Conservation (phyloP, 2,888 invertebrate species). For the Acleris sparsana region DNA sequence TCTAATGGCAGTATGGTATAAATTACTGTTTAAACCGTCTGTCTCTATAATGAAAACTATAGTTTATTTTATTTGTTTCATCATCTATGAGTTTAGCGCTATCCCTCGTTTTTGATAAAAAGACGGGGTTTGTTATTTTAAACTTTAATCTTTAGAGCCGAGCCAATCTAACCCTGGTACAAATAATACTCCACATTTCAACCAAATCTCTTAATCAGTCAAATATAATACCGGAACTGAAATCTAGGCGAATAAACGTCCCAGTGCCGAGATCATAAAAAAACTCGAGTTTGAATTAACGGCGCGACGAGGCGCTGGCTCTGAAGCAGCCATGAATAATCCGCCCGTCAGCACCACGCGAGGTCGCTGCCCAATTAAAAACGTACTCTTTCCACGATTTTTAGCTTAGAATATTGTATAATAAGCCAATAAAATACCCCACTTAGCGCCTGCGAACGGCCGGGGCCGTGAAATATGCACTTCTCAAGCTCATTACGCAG, state of each 20-base stretch:
- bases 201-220: slow-evolving; percentile 47
- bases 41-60: too few relatives aligned
- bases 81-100: too few relatives aligned
- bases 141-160: too few relatives aligned
- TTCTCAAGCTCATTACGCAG: slow-evolving; percentile 76
- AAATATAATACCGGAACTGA: slow-evolving; percentile 50
- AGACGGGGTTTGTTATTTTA: too few relatives aligned
- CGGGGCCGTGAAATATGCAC: slow-evolving; percentile 78
- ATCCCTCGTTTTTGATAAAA: too few relatives aligned
- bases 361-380: slow-evolving; percentile 81
- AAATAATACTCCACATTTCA: not conserved
- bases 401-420: slow-evolving; percentile 84
- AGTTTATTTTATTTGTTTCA: too few relatives aligned
- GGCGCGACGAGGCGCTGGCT: slow-evolving; percentile 70
- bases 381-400: slow-evolving; percentile 83
- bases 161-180: too few relatives aligned
- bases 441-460: slow-evolving; percentile 75
- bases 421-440: slow-evolving; percentile 83
- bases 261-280: slow-evolving; percentile 56
- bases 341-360: slow-evolving; percentile 79
- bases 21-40: too few relatives aligned
- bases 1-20: too few relatives aligned
- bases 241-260: slow-evolving; percentile 50
- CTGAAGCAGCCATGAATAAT: slow-evolving; percentile 81
- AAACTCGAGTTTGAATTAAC: slow-evolving; percentile 60